Evolutionary conservation across 2,113 vertebrate genomes (phyloP).

Genomic region (Rhagologus leucostigma): DNA sequence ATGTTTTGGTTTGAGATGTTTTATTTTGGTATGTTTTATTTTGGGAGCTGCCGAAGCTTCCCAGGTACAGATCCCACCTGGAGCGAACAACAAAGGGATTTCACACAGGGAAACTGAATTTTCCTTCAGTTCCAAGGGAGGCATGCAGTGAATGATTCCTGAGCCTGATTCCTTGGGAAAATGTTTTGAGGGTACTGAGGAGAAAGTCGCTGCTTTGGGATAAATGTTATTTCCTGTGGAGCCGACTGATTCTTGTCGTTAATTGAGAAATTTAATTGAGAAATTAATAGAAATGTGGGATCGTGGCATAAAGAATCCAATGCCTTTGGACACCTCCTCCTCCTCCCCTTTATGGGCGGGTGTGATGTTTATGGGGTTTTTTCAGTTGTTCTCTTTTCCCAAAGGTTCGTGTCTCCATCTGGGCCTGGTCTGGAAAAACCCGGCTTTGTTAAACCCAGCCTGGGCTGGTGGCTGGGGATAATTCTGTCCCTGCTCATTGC

Average conservation of each 20-base stretch:
- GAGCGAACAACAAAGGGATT: neutral
- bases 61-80: fast-evolving
- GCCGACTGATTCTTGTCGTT: neutral
- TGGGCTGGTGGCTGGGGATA: neutral
- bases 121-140: neutral
- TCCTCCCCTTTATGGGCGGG: neutral
- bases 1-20: no score
- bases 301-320: neutral
- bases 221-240: neutral
- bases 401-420: neutral
- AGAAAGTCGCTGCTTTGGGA: neutral
- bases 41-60: neutral
- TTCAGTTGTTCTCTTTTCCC: neutral
- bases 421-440: neutral
- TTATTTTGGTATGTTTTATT: neutral
- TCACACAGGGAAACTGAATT: neutral
- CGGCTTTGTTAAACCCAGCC: neutral
- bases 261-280: neutral
- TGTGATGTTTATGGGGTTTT: neutral
- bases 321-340: fast-evolving
- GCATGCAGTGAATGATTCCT: neutral
- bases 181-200: neutral
- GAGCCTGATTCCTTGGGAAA: neutral
- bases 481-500: neutral
- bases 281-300: neutral